Conservation (phyloP, 2,888 invertebrate genomes). For the Chymomyza fuscimana region DNA sequence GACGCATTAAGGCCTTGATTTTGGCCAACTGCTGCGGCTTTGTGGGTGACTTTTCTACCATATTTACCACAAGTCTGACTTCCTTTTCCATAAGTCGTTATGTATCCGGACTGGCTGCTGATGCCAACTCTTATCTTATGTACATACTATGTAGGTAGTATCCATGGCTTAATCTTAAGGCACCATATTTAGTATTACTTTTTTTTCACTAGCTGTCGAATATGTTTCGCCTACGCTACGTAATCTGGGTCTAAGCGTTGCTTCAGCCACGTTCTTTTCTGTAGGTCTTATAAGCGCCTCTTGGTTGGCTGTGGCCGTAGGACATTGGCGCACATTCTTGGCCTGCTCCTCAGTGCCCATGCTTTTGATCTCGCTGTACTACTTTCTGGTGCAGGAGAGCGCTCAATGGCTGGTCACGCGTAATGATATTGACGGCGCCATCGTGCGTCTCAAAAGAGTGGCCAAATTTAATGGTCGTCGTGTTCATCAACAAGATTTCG, state of each 20-base stretch:
- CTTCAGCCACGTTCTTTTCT: constrained; percentile 82
- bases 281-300: constrained; percentile 81
- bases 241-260: constrained; percentile 81
- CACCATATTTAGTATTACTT: neutral
- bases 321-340: constrained; percentile 81
- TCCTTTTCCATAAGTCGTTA: constrained; percentile 81
- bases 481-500: constrained; percentile 72
- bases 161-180: neutral
- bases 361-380: constrained; percentile 78
- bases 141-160: constrained; percentile 81
- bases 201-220: constrained; percentile 80
- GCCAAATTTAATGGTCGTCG: constrained; percentile 80
- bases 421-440: constrained; percentile 80
- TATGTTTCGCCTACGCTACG: constrained; percentile 81
- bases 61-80: constrained; percentile 79
- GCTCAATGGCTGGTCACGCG: constrained; percentile 82
- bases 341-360: constrained; percentile 80
- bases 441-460: constrained; percentile 80
- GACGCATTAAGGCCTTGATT: constrained; percentile 81
- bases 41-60: constrained; percentile 81
- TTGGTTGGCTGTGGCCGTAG: constrained; percentile 79
- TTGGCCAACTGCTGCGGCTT: constrained; percentile 81
- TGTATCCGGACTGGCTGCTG: constrained; percentile 82
- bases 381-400: constrained; percentile 82
- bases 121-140: constrained; percentile 82